A percentile compares a stretch with the other conserved stretches of the same genome.
Evolutionary conservation across 2,113 vertebrate genomes (phyloP).

Genomic region (Pteropus alecto): DNA sequence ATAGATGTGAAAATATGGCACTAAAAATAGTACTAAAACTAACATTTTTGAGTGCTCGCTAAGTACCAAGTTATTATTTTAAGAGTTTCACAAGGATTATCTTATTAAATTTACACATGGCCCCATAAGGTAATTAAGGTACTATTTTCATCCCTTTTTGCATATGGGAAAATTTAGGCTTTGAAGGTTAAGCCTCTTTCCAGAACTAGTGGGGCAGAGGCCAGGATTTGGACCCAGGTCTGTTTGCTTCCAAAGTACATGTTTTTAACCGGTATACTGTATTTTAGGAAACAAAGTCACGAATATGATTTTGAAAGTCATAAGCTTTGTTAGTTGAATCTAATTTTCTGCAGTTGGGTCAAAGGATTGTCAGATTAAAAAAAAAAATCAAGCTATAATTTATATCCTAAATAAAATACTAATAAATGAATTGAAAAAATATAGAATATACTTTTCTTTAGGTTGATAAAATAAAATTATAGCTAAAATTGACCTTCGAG

Average conservation of each 20-base stretch:
- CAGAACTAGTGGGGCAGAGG: not conserved
- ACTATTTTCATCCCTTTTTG: not conserved
- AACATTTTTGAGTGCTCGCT: not conserved
- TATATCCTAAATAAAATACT: conserved; percentile 9
- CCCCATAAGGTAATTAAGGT: not conserved
- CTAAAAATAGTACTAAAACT: not conserved
- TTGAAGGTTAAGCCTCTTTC: not conserved
- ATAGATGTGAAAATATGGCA: not conserved
- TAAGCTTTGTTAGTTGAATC: not conserved
- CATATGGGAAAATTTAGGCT: not conserved
- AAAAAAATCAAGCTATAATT: not conserved
- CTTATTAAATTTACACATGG: not conserved
- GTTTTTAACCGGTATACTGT: not conserved
- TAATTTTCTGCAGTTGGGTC: not conserved
- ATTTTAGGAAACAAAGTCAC: not conserved
- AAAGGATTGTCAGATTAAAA: not conserved
- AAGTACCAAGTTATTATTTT: not conserved
- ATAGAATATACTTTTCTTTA: not conserved
- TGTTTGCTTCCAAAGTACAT: not conserved
- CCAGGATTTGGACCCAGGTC: not conserved
- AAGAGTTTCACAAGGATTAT: not conserved
- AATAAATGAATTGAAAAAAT: not conserved
- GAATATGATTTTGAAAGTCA: conserved; percentile 16
- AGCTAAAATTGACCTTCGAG: not conserved
- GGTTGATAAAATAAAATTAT: not conserved